Evolutionary conservation across 2,888 invertebrate species (phyloP).

Genomic region (Philereme vetulata): DNA sequence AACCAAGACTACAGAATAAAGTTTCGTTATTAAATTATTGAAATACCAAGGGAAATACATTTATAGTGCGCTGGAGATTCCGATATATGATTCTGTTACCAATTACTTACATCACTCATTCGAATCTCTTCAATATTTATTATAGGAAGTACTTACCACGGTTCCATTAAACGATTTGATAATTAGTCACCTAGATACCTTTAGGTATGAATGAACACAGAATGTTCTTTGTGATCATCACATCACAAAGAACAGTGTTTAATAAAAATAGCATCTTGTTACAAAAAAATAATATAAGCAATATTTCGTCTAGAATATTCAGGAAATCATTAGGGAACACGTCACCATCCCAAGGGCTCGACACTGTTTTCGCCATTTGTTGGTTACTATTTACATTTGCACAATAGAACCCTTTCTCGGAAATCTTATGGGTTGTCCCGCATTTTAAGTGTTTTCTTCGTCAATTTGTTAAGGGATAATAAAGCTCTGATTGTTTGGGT

Average conservation of each 20-base stretch:
- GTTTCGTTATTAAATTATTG: slow-evolving; percentile 3
- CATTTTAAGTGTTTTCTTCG: slow-evolving; percentile 30
- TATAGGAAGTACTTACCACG: too few relatives aligned
- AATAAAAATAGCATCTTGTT: too few relatives aligned
- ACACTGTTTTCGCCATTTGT: slow-evolving; percentile 19
- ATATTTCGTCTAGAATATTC: slow-evolving; percentile 2
- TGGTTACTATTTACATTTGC: slow-evolving; percentile 32
- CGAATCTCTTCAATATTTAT: too few relatives aligned
- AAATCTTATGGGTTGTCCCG: slow-evolving; percentile 23
- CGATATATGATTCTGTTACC: background rate
- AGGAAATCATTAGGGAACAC: slow-evolving; percentile 13
- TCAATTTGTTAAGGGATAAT: slow-evolving; percentile 27
- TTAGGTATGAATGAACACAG: too few relatives aligned
- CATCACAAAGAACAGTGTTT: too few relatives aligned
- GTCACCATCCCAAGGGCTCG: background rate
- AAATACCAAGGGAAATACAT: background rate
- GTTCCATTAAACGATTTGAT: too few relatives aligned
- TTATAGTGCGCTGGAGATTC: background rate
- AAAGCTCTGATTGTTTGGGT: slow-evolving; percentile 18
- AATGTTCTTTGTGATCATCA: too few relatives aligned
- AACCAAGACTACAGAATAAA: background rate
- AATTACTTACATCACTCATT: too few relatives aligned
- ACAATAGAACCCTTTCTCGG: slow-evolving; percentile 30
- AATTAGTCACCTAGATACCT: too few relatives aligned
- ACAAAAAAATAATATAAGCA: too few relatives aligned